Base-by-base conservation (phyloP, 2,888 invertebrate species). In the Trissolcus japonicus region DNA sequence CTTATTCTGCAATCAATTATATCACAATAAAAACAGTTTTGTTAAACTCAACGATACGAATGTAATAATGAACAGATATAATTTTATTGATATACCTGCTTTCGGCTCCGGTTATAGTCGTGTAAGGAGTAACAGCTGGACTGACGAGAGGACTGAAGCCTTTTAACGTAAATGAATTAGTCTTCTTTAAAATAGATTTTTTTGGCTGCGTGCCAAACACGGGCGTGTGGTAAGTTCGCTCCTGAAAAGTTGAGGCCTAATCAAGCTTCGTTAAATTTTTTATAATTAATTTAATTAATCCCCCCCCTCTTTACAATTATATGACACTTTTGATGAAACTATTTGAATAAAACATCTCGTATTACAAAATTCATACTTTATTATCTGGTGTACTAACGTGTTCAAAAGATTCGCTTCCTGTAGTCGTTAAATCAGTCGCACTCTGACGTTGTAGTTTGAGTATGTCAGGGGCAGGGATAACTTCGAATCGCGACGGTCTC, bases 161-260 rank as follows among this genome's bases (percentile, higher is more conserved):
- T 83, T 92, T 91, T 40, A 95, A 88, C 0, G 94, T 95, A 90
- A 96, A 96, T 7, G 96, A 96, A 89, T 96, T 95, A 0, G 96
- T 96, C 90, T 98, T 97, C 91, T 98, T 98, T 77, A 98, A 90
- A 85, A 98, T 98, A 0, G 97, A 97, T 87, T 97, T 97, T 79
- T 93, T 94, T 3, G 95, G 94, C 60, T 90, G 90, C 4, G 88
- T 85, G 17, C 90, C 91, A 80, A 91, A 90, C 6, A 91, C 86
- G 7, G 91, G 91, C 14, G 90, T 90, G 81, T 90, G 90, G 81
- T 87, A 91, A n/a, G 89, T 89, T 19, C 90, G 90, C 89, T 90
- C 43, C 35, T 61, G 19, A 17, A 35, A 61, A 80, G n/a, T 16
- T 25, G 29, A 65, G 48, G 89, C 87, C 43, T 89, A 89, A 63